A percentile compares a stretch with the other conserved stretches of the same genome.
Evolutionary conservation across 37 sponge, comb jelly and placozoan species (phyloP).

Genomic region (Cliona cf. orientalis): DNA sequence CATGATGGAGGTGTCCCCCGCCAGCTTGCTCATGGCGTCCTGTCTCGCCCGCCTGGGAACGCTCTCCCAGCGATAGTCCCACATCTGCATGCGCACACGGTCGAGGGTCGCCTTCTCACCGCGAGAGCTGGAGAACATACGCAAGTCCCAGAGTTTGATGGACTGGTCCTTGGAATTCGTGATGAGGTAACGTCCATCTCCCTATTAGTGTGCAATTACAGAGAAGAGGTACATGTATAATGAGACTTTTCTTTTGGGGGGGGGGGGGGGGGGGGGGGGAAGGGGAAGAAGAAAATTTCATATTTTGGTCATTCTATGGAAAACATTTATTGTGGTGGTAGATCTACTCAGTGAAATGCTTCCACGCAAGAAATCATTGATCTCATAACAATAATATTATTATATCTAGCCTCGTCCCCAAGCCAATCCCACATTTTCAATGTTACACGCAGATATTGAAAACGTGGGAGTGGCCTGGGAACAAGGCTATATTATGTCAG

Average conservation of each 20-base stretch:
- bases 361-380: neutral
- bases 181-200: conserved; percentile 79
- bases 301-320: too few relatives aligned
- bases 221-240: neutral
- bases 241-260: neutral
- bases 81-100: conserved; percentile 50
- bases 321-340: too few relatives aligned
- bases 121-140: conserved; percentile 60
- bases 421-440: too few relatives aligned
- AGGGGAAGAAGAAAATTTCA: too few relatives aligned
- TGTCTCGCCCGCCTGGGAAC: conserved; percentile 1
- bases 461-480: too few relatives aligned
- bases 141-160: conserved; percentile 92
- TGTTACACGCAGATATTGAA: too few relatives aligned
- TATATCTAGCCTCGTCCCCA: too few relatives aligned
- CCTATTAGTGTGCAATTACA: conserved; percentile 40
- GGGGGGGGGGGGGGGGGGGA: neutral
- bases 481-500: too few relatives aligned
- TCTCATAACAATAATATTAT: neutral
- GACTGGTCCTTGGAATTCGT: conserved; percentile 95
- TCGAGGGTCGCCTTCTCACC: conserved; percentile 37
- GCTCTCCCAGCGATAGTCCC: conserved; percentile 70
- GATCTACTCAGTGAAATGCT: too few relatives aligned
- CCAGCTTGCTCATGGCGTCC: conserved; percentile 18
- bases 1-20: conserved; percentile 86